Evolutionary conservation across 2,113 vertebrate species (phyloP), one percentile per base, ranked within the genome.

Genomic region (Otus sunia): DNA sequence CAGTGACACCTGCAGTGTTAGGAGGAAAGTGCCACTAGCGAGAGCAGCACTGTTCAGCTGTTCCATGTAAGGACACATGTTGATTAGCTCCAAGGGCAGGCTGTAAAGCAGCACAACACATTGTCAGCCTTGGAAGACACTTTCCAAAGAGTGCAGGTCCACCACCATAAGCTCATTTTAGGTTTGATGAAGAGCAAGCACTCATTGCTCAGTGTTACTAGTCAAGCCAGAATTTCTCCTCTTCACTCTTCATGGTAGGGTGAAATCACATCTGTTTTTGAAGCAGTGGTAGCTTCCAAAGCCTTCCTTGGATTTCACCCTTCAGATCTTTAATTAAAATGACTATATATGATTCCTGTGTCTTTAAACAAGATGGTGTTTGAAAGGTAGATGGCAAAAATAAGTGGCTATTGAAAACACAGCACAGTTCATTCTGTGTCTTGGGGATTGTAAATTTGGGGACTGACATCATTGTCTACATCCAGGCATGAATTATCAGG

Each of bases 1-100:
- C 55, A 97, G 94, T 96, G 97, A 96, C 95, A 96, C 86, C 95
- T 96, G 83, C 95, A 86, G 96, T 83, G 78, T 37, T 32, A 47
- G n/a, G 18, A 88, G 49, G 68, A 86, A 97, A 97, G 32, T 94
- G 60, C 71, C 26, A 34, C 45, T 32, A 45, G 19, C 13, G 36
- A 59, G 20, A 92, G 19, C 52, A 29, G 17, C 5, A 37, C 45
- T 55, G 10, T 36, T 68, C 30, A 26, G 45, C 25, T 50, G 6
- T 52, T 73, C 66, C 25, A 9, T 1, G 0, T 52, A n/a, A 37
- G 30, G 21, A 64, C 15, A 27, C 8, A 5, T 5, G 19, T 22
- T 58, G 22, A 37, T 55, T 20, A 53, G n/a, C 20, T 86, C 21
- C 37, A 27, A 79, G 74, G 26, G 25, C 55, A 64, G 39, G 9